These are phyloP conservation scores for Craseonycteris thonglongyai DNA, from an alignment of 2,113 vertebrate genomes.

Conservation along the genomic window DNA sequence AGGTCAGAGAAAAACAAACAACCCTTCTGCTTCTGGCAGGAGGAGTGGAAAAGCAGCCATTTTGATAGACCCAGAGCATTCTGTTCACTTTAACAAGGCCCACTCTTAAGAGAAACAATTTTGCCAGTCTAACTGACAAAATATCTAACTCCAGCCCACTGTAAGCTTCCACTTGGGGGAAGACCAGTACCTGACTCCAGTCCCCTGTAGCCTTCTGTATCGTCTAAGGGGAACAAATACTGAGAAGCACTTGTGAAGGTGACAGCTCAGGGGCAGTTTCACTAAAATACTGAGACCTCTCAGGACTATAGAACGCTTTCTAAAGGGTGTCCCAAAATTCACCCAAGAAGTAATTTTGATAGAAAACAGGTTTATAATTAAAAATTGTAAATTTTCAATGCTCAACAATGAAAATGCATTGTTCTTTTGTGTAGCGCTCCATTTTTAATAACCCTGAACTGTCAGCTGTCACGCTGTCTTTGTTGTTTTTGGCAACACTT, in stretches of 20 bases:
- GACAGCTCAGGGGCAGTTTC: neutral
- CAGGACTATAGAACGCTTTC: neutral
- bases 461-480: no score
- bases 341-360: no score
- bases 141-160: neutral
- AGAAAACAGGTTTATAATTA: no score
- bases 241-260: neutral
- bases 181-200: neutral
- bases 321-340: no score
- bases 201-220: neutral
- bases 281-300: neutral
- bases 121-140: neutral
- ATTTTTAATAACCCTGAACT: no score
- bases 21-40: neutral
- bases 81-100: neutral
- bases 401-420: no score
- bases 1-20: neutral
- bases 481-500: no score
- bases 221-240: neutral
- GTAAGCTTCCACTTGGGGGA: neutral
- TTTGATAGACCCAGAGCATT: neutral
- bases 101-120: neutral
- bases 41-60: neutral
- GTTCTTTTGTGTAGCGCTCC: no score
- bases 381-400: no score